Evolutionary conservation across 2,113 vertebrate species (phyloP).

Genomic region (Eurystomus gularis): DNA sequence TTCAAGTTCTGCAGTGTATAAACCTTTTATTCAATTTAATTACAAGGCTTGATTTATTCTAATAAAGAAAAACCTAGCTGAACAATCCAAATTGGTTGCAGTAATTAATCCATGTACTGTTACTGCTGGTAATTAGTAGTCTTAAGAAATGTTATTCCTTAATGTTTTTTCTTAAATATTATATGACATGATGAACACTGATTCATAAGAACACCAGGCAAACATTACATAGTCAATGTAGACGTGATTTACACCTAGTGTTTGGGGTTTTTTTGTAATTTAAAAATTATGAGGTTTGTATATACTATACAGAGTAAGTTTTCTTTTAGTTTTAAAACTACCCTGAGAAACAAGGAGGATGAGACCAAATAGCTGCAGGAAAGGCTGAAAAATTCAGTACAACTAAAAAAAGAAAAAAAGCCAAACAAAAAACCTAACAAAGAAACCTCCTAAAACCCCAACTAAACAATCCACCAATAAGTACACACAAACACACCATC

Average conservation of each 20-base stretch:
- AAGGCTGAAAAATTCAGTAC: background rate
- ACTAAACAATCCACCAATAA: background rate
- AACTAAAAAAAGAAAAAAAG: background rate
- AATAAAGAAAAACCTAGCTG: background rate
- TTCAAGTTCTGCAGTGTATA: background rate
- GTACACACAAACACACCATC: accelerated
- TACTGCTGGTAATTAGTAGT: constrained; percentile 17
- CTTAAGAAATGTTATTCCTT: background rate
- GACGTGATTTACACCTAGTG: background rate
- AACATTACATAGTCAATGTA: background rate
- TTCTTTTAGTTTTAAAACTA: background rate
- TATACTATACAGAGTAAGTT: background rate
- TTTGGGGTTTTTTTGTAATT: background rate
- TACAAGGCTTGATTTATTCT: background rate
- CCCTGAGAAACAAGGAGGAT: background rate
- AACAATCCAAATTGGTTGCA: background rate
- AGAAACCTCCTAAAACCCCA: background rate
- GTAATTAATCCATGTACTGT: background rate
- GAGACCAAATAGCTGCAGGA: background rate
- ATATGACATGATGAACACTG: background rate
- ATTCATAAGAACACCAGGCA: background rate
- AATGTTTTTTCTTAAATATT: background rate
- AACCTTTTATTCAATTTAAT: background rate
- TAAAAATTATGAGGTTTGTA: background rate
- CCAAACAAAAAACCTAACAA: too few relatives aligned